A percentile compares a stretch with the other conserved stretches of the same genome.
Evolutionary conservation across 2,888 invertebrate genomes (phyloP).

Genomic region (Lochmaea capreae): DNA sequence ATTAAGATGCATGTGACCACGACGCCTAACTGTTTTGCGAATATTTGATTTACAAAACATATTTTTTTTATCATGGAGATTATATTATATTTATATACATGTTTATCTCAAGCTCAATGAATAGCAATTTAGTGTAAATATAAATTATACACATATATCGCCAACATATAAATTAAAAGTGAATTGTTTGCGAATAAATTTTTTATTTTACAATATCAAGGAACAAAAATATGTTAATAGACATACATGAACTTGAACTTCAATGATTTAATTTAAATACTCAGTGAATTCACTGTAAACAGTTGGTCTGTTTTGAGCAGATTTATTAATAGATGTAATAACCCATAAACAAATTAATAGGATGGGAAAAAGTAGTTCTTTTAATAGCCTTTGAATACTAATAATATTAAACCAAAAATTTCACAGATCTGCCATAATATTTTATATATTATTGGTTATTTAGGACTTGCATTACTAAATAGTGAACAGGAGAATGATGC

Average conservation of each 20-base stretch:
- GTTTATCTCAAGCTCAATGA: not conserved
- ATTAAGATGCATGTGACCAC: slow-evolving; percentile 2
- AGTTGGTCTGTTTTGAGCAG: no score
- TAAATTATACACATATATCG: not conserved
- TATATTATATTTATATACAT: slow-evolving; percentile 7
- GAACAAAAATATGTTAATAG: not conserved
- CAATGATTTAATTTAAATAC: not conserved
- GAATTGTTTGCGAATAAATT: no score
- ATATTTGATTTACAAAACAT: slow-evolving; percentile 1
- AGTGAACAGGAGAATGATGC: no score
- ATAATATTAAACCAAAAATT: no score
- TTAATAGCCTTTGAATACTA: no score
- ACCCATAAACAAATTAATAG: no score
- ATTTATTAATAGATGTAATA: no score
- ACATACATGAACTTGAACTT: slow-evolving; percentile 2
- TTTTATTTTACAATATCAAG: not conserved
- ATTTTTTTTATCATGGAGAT: not conserved
- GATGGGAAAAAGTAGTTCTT: no score
- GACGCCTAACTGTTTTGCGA: not conserved
- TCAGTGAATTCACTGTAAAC: not conserved
- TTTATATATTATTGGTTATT: no score
- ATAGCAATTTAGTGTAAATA: not conserved
- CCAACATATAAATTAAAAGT: no score
- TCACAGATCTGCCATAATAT: no score
- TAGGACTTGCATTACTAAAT: no score